phyloP scores from a whole-genome alignment of 2,797 vertebrate genomes.

The Philypnodon macrostomus region DNA sequence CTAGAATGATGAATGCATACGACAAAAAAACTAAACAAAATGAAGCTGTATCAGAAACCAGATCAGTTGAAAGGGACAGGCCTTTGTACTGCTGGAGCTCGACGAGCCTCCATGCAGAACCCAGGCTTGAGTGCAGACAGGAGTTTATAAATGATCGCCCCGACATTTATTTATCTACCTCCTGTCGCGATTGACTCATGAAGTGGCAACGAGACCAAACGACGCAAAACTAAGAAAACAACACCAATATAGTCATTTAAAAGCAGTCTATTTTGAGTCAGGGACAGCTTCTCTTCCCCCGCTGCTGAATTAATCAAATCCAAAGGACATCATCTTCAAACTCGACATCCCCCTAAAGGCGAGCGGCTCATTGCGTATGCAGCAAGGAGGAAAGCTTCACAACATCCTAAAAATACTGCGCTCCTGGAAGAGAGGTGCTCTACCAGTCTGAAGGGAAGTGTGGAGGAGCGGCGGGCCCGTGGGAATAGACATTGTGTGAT shows the following conservation, averaged over 20 bases:
- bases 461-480: conserved; percentile 88
- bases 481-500: conserved; percentile 92
- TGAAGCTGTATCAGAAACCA: no score
- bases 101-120: conserved; percentile 35
- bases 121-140: conserved; percentile 34
- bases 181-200: conserved; percentile 72
- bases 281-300: conserved; percentile 80
- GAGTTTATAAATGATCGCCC: conserved; percentile 66
- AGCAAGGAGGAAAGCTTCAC: conserved; percentile 87
- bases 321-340: conserved; percentile 99
- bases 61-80: no score
- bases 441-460: conserved; percentile 87
- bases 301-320: conserved; percentile 97
- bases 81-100: no score
- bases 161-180: conserved; percentile 60
- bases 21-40: no score
- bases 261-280: conserved; percentile 80
- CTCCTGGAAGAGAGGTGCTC: conserved; percentile 91
- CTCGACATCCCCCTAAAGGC: conserved; percentile 96
- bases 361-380: conserved; percentile 96
- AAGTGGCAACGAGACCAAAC: conserved; percentile 76
- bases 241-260: conserved; percentile 81
- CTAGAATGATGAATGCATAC: no score
- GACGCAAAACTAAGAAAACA: conserved; percentile 73
- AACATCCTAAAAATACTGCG: conserved; percentile 98